Conservation (phyloP, 1,140 invertebrate species). For the Megathymus violae region DNA sequence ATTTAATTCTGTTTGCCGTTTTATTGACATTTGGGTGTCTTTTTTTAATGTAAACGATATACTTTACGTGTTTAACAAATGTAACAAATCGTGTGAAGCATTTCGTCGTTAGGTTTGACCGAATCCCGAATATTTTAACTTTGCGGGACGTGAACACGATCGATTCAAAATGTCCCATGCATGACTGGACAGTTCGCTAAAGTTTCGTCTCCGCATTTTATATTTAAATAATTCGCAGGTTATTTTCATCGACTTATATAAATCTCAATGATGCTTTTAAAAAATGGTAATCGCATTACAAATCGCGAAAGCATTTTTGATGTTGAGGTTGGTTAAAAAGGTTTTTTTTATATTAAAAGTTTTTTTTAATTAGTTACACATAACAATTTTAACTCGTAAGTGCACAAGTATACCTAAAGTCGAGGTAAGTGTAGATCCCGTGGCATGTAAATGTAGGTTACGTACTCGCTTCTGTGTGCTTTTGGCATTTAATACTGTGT, state of each 20-base stretch:
- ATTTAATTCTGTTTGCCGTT: slow-evolving; percentile 42
- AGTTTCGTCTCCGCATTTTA: neutral
- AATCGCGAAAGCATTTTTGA: no score
- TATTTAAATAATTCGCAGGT: neutral
- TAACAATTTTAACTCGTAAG: slow-evolving; percentile 1
- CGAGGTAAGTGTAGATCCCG: slow-evolving; percentile 23
- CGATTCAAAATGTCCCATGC: neutral
- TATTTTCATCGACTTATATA: neutral
- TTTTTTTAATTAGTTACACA: no score
- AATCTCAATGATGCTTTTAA: neutral
- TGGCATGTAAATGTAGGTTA: slow-evolving; percentile 17
- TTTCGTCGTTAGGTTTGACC: slow-evolving; percentile 32
- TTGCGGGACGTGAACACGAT: neutral
- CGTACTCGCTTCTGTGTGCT: slow-evolving; percentile 41
- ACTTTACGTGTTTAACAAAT: slow-evolving; percentile 32
- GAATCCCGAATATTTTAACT: slow-evolving; percentile 18
- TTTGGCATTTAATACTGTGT: slow-evolving; percentile 29
- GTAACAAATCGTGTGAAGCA: slow-evolving; percentile 46
- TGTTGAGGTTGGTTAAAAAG: no score
- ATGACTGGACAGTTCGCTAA: neutral
- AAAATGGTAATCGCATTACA: neutral
- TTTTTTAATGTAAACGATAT: slow-evolving; percentile 30
- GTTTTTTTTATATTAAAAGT: no score
- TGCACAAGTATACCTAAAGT: slow-evolving; percentile 1
- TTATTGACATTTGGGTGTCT: slow-evolving; percentile 33